A percentile compares a stretch with the other conserved stretches of the same genome.
Conservation (phyloP, 1,140 invertebrate species). For the Cataglyphis hispanica region DNA sequence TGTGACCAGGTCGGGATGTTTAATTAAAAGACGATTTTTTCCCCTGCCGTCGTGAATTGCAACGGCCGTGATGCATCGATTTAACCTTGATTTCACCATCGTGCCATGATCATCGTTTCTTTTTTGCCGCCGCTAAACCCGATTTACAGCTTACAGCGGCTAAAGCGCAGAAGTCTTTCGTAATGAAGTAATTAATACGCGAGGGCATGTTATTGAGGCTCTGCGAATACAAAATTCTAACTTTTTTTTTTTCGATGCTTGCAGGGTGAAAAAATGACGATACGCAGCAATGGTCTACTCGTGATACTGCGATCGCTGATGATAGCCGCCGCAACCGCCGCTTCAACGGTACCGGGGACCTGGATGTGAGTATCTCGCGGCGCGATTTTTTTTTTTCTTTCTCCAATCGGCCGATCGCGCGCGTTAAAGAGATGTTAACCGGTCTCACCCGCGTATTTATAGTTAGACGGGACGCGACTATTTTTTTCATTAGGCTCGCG, state of each 20-base stretch:
- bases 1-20: neutral
- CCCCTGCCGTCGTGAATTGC: neutral
- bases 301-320: slow-evolving; percentile 64
- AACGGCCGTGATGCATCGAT: slow-evolving; percentile 32
- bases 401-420: neutral
- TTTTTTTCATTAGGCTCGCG: slow-evolving; percentile 59
- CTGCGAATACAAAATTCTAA: neutral
- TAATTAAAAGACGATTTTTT: slow-evolving; percentile 25
- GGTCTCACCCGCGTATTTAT: slow-evolving; percentile 45
- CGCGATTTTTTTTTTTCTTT: neutral
- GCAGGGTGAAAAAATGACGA: slow-evolving; percentile 65
- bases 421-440: slow-evolving; percentile 13
- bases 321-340: slow-evolving; percentile 35
- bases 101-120: neutral
- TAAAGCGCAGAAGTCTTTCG: neutral
- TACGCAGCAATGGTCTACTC: slow-evolving; percentile 32
- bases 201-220: neutral
- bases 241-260: slow-evolving; percentile 28
- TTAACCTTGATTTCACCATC: slow-evolving; percentile 55
- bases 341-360: slow-evolving; percentile 68
- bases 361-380: slow-evolving; percentile 73
- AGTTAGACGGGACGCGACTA: slow-evolving; percentile 44
- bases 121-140: neutral
- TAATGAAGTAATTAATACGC: slow-evolving; percentile 50
- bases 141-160: slow-evolving; percentile 1